Base-by-base conservation (phyloP, 2,113 vertebrate genomes). In the Cariama cristata region DNA sequence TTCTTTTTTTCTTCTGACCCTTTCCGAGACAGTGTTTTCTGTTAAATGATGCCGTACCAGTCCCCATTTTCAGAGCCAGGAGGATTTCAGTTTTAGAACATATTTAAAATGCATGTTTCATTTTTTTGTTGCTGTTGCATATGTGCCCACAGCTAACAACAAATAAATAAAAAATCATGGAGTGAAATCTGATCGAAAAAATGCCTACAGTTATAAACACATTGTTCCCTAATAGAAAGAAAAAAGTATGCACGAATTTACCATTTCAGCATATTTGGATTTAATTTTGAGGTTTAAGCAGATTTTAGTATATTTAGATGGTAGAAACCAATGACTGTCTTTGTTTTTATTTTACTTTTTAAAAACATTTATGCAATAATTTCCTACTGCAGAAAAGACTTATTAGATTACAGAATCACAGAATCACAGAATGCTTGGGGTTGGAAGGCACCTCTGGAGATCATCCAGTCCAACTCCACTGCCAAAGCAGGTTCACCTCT, bases 171-270 rank as follows among this genome's bases (percentile, higher is more conserved):
- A 92, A 95, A 94, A 89, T 81, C 50, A 45, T 28, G 56, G 60
- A 89, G 79, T 93, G 90, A 90, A 94, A 92, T 89, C 47, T 92
- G 96, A 89, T 96, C 6, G 52, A 86, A 92, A 92, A 95, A 91
- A 32, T 79, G 68, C 94, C 96, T 86, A 23, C 68, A 95, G 79
- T 90, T 92, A 95, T 75, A 88, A 96, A 26, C 58, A 42, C 33
- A 21, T 86, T 80, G 35, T 95, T 97, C 64, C 69, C 60, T 93
- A 63, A 71, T 56, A 93, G 38, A 26, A 74, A 52, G 47, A 55
- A 47, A 38, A 49, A 76, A 19, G 52, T 35, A 84, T 11, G 67
- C 72, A 81, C 13, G 3, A 79, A 75, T 91, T 79, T 94, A 79
- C 75, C 30, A 60, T 92, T 96, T 80, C 86, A 79, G 72, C 45